These are phyloP conservation scores for Apus apus DNA, from an alignment of 2,113 vertebrate genomes.

Conservation along the genomic window DNA sequence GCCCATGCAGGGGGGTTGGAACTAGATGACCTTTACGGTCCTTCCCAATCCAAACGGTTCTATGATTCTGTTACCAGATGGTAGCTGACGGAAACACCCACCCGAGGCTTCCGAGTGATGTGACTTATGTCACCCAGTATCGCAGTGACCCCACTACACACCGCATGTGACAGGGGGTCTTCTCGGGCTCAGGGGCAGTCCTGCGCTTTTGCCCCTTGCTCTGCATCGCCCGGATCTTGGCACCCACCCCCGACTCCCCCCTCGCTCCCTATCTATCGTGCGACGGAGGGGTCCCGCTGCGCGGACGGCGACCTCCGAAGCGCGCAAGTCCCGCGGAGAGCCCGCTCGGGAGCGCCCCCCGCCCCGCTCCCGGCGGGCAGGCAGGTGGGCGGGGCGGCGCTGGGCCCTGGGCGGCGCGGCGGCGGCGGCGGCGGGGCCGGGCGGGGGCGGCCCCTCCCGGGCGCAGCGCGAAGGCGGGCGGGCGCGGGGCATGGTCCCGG, in stretches of 20 bases:
- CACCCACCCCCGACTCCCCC: too few relatives aligned
- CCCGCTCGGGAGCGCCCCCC: background rate
- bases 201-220: background rate
- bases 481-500: constrained; percentile 76
- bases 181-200: background rate
- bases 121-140: background rate
- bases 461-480: constrained; percentile 84
- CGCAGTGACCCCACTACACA: background rate
- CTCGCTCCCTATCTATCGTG: too few relatives aligned
- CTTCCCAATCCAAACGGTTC: too few relatives aligned
- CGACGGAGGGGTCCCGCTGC: background rate
- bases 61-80: background rate
- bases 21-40: too few relatives aligned
- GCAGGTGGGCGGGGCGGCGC: background rate
- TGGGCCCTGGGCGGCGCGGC: constrained; percentile 70
- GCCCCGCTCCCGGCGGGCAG: background rate
- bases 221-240: background rate
- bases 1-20: too few relatives aligned
- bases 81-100: background rate
- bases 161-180: background rate
- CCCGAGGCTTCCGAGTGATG: background rate
- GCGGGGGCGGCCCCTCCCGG: constrained; percentile 80
- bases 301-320: background rate
- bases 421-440: constrained; percentile 45
- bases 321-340: background rate